phyloP scores from a whole-genome alignment of 2,888 invertebrate species.

The Tinea trinotella region DNA sequence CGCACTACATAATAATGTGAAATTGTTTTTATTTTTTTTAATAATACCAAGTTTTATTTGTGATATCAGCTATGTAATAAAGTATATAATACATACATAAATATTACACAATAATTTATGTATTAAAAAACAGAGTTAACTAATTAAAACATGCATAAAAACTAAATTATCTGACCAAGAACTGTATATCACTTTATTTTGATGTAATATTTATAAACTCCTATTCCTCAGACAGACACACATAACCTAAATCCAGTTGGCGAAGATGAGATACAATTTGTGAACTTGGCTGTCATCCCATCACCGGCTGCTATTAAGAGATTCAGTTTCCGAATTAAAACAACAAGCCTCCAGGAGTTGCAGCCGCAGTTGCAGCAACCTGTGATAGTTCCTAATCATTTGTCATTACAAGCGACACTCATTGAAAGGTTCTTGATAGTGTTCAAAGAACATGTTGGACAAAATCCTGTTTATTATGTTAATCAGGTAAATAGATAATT shows the following conservation, averaged over 20 bases:
- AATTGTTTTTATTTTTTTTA: no score
- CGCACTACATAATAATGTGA: no score
- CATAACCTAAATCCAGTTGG: conserved; percentile 79
- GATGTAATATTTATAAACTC: no score
- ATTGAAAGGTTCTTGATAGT: conserved; percentile 88
- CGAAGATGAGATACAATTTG: conserved; percentile 80
- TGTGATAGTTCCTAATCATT: conserved; percentile 47
- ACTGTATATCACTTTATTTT: no score
- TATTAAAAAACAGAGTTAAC: no score
- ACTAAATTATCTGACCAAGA: no score
- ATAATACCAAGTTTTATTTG: no score
- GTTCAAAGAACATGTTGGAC: conserved; percentile 81
- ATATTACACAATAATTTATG: no score
- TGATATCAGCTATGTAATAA: no score
- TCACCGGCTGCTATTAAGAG: conserved; percentile 69
- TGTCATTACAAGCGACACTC: conserved; percentile 76
- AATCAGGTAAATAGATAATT: conserved; percentile 67
- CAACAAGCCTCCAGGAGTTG: conserved; percentile 83
- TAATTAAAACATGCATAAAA: no score
- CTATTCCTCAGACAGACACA: conserved; percentile 73
- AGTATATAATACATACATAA: no score
- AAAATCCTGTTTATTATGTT: conserved; percentile 76
- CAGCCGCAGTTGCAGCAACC: conserved; percentile 44
- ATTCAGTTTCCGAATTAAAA: conserved; percentile 83
- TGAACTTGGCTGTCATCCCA: conserved; percentile 84